Evolutionary conservation across 1,140 invertebrate genomes (phyloP).

Genomic region (Augochlora pura): DNA sequence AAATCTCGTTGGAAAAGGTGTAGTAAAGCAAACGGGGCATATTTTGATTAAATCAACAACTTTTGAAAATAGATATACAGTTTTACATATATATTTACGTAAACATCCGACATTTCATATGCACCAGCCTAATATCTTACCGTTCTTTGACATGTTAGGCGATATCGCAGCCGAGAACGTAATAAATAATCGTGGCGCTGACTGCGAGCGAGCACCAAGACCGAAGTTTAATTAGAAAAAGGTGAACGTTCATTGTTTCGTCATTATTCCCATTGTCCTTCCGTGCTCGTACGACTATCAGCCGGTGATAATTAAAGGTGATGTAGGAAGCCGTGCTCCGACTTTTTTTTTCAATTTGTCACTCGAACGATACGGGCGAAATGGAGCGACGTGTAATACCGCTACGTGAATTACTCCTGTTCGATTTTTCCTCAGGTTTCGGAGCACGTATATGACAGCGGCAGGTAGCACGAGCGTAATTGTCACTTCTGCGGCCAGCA

Average conservation of each 20-base stretch:
- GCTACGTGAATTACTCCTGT: neutral
- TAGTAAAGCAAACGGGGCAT: too few species aligned
- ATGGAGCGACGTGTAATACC: slow-evolving; percentile 7
- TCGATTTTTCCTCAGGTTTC: neutral
- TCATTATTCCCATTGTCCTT: slow-evolving; percentile 40
- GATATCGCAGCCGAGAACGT: slow-evolving; percentile 14
- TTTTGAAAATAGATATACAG: too few species aligned
- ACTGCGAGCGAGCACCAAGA: slow-evolving; percentile 34
- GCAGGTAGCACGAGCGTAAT: neutral
- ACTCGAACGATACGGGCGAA: slow-evolving; percentile 22
- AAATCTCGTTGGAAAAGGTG: too few species aligned
- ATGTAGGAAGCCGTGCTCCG: slow-evolving; percentile 9
- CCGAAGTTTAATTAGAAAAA: slow-evolving; percentile 49
- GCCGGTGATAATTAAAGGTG: slow-evolving; percentile 39
- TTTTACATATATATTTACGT: too few species aligned
- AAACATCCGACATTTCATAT: too few species aligned
- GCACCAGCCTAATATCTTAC: too few species aligned
- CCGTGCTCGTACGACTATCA: neutral
- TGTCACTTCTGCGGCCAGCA: neutral
- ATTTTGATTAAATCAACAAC: too few species aligned
- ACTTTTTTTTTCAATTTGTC: slow-evolving; percentile 58
- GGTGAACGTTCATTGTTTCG: slow-evolving; percentile 46
- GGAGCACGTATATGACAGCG: neutral
- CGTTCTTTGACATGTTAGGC: slow-evolving; percentile 8
- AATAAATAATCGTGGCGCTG: slow-evolving; percentile 38